Evolutionary conservation across 1,140 invertebrate genomes (phyloP).

Genomic region (Popillia japonica): DNA sequence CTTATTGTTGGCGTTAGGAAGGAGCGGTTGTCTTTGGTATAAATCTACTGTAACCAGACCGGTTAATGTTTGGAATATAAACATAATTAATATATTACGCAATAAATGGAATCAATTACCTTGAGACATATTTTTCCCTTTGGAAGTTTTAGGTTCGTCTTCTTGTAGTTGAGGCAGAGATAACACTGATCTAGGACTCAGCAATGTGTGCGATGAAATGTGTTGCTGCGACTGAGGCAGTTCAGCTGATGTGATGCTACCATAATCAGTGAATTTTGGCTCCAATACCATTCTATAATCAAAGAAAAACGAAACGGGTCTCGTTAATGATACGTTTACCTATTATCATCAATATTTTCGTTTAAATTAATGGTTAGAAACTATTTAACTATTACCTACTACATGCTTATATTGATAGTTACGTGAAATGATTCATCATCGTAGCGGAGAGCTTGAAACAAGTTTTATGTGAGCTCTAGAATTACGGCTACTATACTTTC

Average conservation of each 20-base stretch:
- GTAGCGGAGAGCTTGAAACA: too few relatives aligned
- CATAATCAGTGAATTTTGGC: constrained; percentile 62
- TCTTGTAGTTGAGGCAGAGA: constrained; percentile 48
- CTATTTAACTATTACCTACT: too few relatives aligned
- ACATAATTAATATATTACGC: too few relatives aligned
- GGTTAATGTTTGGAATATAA: too few relatives aligned
- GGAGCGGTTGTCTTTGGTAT: constrained; percentile 58
- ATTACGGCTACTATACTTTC: too few relatives aligned
- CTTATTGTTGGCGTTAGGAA: constrained; percentile 53
- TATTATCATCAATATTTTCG: too few relatives aligned
- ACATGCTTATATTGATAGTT: too few relatives aligned
- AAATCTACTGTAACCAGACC: constrained; percentile 56
- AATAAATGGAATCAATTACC: constrained; percentile 44
- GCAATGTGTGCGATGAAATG: constrained; percentile 50
- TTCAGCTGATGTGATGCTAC: constrained; percentile 59
- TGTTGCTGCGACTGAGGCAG: constrained; percentile 51
- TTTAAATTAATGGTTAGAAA: too few relatives aligned
- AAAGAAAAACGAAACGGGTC: neutral
- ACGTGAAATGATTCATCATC: too few relatives aligned
- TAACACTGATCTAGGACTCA: constrained; percentile 51
- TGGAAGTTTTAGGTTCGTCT: constrained; percentile 53
- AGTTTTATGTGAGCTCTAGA: too few relatives aligned
- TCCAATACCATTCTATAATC: constrained; percentile 62
- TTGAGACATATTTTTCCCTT: constrained; percentile 56
- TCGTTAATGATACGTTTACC: neutral